Percentiles rank a stretch among this genome's conserved stretches.
Evolutionary conservation across 2,888 invertebrate genomes (phyloP).

Genomic region (Caenorhabditis parvicauda): DNA sequence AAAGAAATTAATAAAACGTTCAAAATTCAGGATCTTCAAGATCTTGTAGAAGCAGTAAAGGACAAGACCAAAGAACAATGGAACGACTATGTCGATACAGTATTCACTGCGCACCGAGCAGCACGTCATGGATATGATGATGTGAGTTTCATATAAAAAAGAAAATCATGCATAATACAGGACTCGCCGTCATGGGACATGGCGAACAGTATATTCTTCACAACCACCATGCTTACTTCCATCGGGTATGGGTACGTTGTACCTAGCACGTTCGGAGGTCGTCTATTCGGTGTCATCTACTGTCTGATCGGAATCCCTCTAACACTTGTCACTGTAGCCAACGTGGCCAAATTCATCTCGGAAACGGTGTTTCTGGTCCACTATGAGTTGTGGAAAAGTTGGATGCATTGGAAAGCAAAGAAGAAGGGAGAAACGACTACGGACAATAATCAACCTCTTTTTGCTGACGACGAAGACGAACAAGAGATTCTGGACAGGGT

Average conservation of each 20-base stretch:
- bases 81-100: constrained; percentile 51
- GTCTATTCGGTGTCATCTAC: constrained; percentile 83
- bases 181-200: constrained; percentile 51
- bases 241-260: constrained; percentile 59
- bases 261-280: constrained; percentile 68
- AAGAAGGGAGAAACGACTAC: constrained; percentile 18
- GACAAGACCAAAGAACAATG: constrained; percentile 39
- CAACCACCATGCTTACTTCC: constrained; percentile 48
- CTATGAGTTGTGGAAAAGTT: constrained; percentile 55
- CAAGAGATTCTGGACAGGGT: constrained; percentile 58
- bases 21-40: constrained; percentile 20
- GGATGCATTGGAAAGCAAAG: constrained; percentile 47
- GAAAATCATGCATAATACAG: constrained; percentile 4
- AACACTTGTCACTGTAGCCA: constrained; percentile 55
- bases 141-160: constrained; percentile 3
- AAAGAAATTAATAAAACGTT: background rate
- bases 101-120: constrained; percentile 52
- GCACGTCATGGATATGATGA: constrained; percentile 60
- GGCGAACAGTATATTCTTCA: constrained; percentile 46
- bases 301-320: constrained; percentile 70
- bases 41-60: constrained; percentile 34
- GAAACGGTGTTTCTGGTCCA: constrained; percentile 55
- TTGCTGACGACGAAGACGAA: constrained; percentile 58
- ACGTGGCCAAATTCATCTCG: constrained; percentile 59
- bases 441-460: constrained; percentile 30